Evolutionary conservation across 2,113 vertebrate species (phyloP).

Genomic region (Falcunculus frontatus): DNA sequence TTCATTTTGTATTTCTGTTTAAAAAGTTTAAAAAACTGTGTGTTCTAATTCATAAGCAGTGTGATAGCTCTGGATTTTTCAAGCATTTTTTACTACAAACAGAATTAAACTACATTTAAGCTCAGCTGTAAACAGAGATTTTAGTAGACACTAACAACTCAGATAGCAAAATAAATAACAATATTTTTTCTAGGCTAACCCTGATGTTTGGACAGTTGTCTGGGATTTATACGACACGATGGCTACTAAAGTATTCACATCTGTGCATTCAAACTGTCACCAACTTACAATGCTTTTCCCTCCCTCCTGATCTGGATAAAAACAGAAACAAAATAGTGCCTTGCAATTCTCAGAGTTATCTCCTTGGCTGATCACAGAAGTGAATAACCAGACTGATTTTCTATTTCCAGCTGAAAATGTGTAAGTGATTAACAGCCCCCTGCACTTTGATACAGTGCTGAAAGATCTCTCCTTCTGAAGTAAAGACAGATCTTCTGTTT

Average conservation of each 20-base stretch:
- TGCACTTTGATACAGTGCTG: background rate
- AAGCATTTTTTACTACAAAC: background rate
- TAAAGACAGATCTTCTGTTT: background rate
- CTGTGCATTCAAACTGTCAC: background rate
- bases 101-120: constrained; percentile 18
- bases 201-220: constrained; percentile 25
- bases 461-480: background rate
- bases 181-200: background rate
- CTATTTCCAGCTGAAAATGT: background rate
- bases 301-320: background rate
- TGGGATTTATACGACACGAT: background rate
- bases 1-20: background rate
- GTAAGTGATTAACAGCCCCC: background rate
- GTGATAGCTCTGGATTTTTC: background rate
- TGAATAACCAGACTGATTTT: background rate
- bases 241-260: background rate
- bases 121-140: constrained; percentile 24
- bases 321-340: background rate
- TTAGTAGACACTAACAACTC: background rate
- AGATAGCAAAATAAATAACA: constrained; percentile 14
- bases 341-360: background rate
- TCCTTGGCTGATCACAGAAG: background rate
- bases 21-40: background rate
- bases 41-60: background rate
- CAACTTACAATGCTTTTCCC: background rate